These are phyloP conservation scores for Epinephelus malabaricus DNA, from an alignment of 2,797 vertebrate species.

Conservation along the genomic window DNA sequence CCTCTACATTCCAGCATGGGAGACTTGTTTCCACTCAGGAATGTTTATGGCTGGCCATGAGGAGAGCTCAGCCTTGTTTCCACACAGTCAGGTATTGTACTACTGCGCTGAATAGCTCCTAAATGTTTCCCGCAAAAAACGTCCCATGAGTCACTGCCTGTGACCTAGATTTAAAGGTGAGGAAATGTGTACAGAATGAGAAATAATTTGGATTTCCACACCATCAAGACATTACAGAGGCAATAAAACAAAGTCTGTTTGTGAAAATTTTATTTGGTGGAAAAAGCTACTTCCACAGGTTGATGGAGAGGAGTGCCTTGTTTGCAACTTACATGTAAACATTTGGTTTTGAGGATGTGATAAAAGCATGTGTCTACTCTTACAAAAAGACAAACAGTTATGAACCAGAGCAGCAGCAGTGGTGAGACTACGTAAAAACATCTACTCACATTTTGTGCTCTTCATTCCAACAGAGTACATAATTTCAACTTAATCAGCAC, in stretches of 20 bases:
- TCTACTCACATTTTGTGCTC: constrained; percentile 18
- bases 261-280: constrained; percentile 34
- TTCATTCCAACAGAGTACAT: constrained; percentile 18
- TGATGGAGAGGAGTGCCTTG: constrained; percentile 2
- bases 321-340: constrained; percentile 48
- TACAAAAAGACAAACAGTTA: constrained; percentile 20
- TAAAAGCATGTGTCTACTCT: constrained; percentile 18
- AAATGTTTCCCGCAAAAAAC: constrained; percentile 7
- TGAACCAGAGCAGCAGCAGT: constrained; percentile 15
- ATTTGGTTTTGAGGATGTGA: constrained; percentile 30
- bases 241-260: constrained; percentile 1
- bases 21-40: constrained; percentile 41
- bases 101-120: not conserved
- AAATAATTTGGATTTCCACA: not conserved
- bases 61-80: constrained; percentile 30
- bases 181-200: not conserved
- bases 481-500: constrained; percentile 10
- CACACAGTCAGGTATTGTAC: constrained; percentile 44
- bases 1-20: constrained; percentile 23
- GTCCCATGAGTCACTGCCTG: constrained; percentile 11
- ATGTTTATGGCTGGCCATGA: constrained; percentile 48
- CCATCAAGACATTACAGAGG: not conserved
- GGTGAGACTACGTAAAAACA: not conserved
- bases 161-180: constrained; percentile 33
- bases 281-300: constrained; percentile 17